Evolutionary conservation across 1,140 invertebrate genomes (phyloP), one percentile per base, ranked within the genome.

Genomic region (Mamestra configurata): DNA sequence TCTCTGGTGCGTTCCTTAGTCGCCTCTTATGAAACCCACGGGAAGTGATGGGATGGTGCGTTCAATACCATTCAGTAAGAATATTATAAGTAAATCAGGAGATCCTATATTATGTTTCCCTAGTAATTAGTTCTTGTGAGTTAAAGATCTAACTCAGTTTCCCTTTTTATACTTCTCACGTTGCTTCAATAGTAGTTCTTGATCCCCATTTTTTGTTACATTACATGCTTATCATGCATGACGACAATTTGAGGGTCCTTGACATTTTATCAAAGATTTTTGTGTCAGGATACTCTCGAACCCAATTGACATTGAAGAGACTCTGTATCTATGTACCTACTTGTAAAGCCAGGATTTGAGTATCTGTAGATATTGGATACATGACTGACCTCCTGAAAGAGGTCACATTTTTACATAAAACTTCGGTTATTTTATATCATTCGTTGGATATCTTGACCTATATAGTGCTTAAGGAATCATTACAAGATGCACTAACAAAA

Each of bases 221-320:
- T 31, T 4, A 61, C 35, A n/a, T 61, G n/a, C 43, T 46, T 13
- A 13, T 18, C 59, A 35, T 37, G 61, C 61, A 66, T 66, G 61
- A 43, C 61, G 37, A 13, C n/a, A 66, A 37, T 22, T 13, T 4
- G n/a, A 66, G 20, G 7, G 20, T n/a, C n/a, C 61, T 20, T 37
- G 35, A 15, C 8, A 6, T 40, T 66, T 20, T 40, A 18, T 66
- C 35, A 66, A 66, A 66, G 31, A 66, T 66, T 40, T 35, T 35
- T 59, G 57, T 59, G 6, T 18, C 31, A 1, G n/a, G 37, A 18
- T 43, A 13, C 37, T 40, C 61, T 66, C 20, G 37, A 66, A 66
- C 35, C 18, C 61, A 22, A 22, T 66, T 43, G 18, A 43, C 18
- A 40, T 66, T 66, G 37, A 66, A 66, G 35, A 22, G 35, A 18